Evolutionary conservation across 2,888 invertebrate species (phyloP), one percentile per base, ranked within the genome.

Genomic region (Strigamia maritima): DNA sequence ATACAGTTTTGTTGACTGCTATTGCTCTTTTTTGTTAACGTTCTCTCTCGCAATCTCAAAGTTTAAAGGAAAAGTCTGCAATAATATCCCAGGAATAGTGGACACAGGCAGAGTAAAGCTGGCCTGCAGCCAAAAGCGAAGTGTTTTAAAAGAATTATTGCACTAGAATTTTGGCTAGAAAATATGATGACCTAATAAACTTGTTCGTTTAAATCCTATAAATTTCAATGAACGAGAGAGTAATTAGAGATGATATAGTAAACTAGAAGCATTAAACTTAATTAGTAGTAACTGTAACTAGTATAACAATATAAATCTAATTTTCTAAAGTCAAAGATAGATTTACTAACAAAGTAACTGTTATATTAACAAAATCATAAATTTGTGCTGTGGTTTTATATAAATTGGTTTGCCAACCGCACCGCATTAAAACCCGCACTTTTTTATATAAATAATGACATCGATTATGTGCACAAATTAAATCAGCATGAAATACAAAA

Each of bases 151-250:
- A 60, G 60, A 60, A n/a, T 60, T 60, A 60, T 19, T 22, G 60
- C 60, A 12, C 19, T 24, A 22, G 24, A 24, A 22, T 60, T 60
- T 60, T 60, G 24, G 60, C 60, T 60, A 2, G 12, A 19, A 24
- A 24, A 60, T 22, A 60, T 60, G 22, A 60, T 60, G 60, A 60
- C 19, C 60, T 60, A 60, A 60, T 60, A 60, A 60, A 60, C 60
- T 24, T 22, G 24, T 12, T 60, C 60, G 60, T 60, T 8, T 24
- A 24, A 24, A 60, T 60, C 60, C 60, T n/a, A 60, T 60, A 60
- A 60, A 60, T 60, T 60, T n/a, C 60, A 60, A 60, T 60, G 22
- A 44, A 44, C 19, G 19, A 19, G 6, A 22, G 24, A 12, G 24
- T 12, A 44, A 44, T 44, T 44, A 44, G 44, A n/a, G n/a, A 44